A percentile compares a stretch with the other conserved stretches of the same genome.
These are phyloP conservation scores for Phylloscopus whistleri DNA, from an alignment of 2,113 vertebrate genomes.

Conservation along the genomic window DNA sequence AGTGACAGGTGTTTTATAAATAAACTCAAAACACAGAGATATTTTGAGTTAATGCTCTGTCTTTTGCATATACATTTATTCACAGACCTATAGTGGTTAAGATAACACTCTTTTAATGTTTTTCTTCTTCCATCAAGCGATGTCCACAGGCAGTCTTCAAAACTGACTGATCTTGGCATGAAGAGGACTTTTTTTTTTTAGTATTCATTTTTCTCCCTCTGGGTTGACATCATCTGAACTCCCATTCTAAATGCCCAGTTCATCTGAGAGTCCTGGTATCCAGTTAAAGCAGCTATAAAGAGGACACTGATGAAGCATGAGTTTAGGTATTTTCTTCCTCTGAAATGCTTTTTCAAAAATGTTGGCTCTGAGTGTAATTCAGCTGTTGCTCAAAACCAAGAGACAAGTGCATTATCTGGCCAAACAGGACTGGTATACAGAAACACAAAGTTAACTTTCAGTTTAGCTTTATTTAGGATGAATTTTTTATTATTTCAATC, in stretches of 20 bases:
- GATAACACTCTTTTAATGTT: neutral
- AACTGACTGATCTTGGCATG: neutral
- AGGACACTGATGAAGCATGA: neutral
- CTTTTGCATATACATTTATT: neutral
- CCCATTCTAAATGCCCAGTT: neutral
- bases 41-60: neutral
- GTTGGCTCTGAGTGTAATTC: neutral
- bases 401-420: neutral
- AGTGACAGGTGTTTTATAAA: neutral
- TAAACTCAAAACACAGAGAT: neutral
- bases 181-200: neutral
- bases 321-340: neutral
- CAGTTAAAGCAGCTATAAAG: neutral
- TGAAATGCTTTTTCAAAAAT: neutral
- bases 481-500: neutral
- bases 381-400: neutral
- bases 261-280: neutral
- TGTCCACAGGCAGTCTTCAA: conserved; percentile 5
- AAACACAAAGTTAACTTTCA: neutral
- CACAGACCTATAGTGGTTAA: neutral
- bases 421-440: neutral
- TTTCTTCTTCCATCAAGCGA: conserved; percentile 5
- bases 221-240: neutral
- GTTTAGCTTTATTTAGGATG: neutral
- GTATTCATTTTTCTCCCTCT: neutral